phyloP scores from a whole-genome alignment of 1,140 invertebrate genomes.

The Diachasmimorpha longicaudata region DNA sequence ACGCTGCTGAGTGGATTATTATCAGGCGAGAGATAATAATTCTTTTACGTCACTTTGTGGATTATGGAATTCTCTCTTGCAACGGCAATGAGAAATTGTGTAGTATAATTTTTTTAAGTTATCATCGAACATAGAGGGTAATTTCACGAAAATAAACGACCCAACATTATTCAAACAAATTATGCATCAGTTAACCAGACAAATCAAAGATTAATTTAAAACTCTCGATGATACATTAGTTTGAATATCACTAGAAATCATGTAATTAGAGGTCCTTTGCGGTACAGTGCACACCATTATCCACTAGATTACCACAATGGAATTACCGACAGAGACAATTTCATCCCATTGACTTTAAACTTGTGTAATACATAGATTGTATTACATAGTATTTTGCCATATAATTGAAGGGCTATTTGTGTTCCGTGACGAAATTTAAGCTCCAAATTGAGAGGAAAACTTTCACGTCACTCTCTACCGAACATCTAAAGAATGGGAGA shows the following conservation, averaged over 20 bases:
- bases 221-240: too few species aligned
- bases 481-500: not conserved
- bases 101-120: not conserved
- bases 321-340: not conserved
- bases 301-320: too few species aligned
- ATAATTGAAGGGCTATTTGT: not conserved
- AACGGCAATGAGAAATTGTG: not conserved
- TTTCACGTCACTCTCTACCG: not conserved
- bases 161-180: not conserved
- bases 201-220: not conserved
- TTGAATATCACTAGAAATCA: too few species aligned
- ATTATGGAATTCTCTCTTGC: not conserved
- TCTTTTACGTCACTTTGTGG: not conserved
- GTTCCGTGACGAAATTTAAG: not conserved
- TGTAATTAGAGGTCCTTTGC: too few species aligned
- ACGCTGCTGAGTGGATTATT: not conserved
- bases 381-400: not conserved
- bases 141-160: not conserved
- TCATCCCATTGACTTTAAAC: not conserved
- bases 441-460: not conserved
- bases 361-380: not conserved
- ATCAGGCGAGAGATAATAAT: not conserved
- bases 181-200: not conserved
- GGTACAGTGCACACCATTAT: too few species aligned
- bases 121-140: not conserved